Evolutionary conservation across 2,113 vertebrate species (phyloP).

Genomic region (Grammomys surdaster): DNA sequence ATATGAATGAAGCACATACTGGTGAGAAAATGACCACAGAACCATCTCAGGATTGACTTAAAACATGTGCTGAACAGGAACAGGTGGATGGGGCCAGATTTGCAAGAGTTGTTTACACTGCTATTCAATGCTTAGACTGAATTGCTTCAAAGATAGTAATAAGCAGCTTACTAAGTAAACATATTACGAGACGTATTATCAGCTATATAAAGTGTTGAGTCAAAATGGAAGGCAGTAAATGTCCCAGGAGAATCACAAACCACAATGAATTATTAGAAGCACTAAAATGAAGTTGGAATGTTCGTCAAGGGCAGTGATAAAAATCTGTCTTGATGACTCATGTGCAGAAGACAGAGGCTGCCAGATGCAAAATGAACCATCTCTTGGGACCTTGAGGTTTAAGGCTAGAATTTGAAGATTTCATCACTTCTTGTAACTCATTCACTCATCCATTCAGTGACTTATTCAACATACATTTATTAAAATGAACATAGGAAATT

Average conservation of each 20-base stretch:
- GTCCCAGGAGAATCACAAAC: not conserved
- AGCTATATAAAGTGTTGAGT: not conserved
- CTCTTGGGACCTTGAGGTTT: not conserved
- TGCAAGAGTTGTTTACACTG: not conserved
- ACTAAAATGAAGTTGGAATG: not conserved
- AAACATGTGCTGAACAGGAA: not conserved
- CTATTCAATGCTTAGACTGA: not conserved
- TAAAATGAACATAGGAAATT: conserved; percentile 6
- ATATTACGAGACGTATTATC: not conserved
- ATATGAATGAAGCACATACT: not conserved
- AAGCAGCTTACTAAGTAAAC: not conserved
- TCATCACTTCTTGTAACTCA: not conserved
- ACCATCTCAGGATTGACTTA: not conserved
- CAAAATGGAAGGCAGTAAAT: conserved; percentile 18
- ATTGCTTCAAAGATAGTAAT: not conserved
- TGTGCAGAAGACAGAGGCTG: not conserved
- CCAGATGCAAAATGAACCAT: not conserved
- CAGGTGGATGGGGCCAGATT: not conserved
- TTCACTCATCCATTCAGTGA: not conserved
- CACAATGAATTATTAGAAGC: not conserved
- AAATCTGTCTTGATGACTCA: not conserved
- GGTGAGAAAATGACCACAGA: not conserved
- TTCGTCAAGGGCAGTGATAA: not conserved
- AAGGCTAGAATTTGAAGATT: conserved; percentile 21
- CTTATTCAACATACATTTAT: not conserved